Base-by-base conservation (phyloP, 2,113 vertebrate genomes). In the Takifugu flavidus region DNA sequence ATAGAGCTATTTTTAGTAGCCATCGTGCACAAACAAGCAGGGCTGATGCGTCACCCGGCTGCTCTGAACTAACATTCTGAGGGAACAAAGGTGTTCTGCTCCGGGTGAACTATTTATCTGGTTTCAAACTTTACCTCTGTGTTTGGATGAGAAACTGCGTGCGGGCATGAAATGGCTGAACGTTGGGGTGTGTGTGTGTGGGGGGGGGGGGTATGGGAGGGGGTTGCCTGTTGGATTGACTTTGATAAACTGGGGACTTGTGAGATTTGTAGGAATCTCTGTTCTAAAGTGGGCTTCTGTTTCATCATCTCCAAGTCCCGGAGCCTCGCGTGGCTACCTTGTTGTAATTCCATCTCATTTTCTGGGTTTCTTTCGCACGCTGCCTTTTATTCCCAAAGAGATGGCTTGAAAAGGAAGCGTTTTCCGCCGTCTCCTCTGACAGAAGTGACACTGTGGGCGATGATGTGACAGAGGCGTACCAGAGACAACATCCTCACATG, bases 1-100 rank as follows among this genome's bases (percentile, higher is more conserved):
- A 70, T 75, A 65, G 59, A 83, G 80, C 75, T 91, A 91, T 91
- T 86, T 88, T 88, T 88, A 88, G 85, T 84, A 76, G 70, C 77
- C 86, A 75, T 69, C 39, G 59, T 75, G 63, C 72, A 67, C 72
- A 85, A 82, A 88, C 82, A 85, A 81, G 78, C 79, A 80, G 78
- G 84, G 66, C 80, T 71, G 73, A 88, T 70, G 71, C 68, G 31
- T 71, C 62, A 78, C 50, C 58, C 62, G 62, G 71, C 65, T 72
- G 45, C 77, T 49, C 7, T 75, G 77, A 83, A 74, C 77, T 85
- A 78, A 87, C 74, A 84, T 73, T 76, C 75, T 6, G 68, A 39
- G 52, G 78, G 72, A 75, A 80, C 75, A 50, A 77, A 83, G 75
- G 83, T 75, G 71, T 78, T 86, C 15, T 55, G 62, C 67, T 81